phyloP scores from a whole-genome alignment of 2,113 vertebrate genomes.

The Serinus canaria region DNA sequence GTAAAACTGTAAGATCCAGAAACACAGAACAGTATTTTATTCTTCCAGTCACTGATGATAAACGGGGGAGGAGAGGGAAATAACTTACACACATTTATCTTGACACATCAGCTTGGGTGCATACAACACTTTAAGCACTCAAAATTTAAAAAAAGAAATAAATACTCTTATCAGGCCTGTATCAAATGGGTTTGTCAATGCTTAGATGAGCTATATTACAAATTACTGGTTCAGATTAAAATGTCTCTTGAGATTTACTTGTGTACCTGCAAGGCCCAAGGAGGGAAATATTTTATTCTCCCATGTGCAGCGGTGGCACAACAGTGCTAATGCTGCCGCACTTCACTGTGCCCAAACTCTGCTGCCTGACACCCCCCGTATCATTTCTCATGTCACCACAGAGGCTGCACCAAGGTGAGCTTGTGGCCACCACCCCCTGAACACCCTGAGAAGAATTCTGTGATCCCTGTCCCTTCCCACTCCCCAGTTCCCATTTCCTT shows the following conservation, averaged over 20 bases:
- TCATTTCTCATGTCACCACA: fast-evolving
- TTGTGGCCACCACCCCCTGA: background rate
- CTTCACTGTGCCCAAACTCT: background rate
- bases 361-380: background rate
- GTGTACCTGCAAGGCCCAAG: background rate
- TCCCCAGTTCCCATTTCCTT: background rate
- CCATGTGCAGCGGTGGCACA: background rate
- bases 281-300: background rate
- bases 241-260: conserved; percentile 3
- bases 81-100: conserved; percentile 32
- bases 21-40: background rate
- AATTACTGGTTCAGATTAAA: conserved; percentile 45
- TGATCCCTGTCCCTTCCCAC: background rate
- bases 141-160: background rate
- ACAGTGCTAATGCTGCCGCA: background rate
- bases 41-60: background rate
- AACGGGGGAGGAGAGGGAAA: conserved; percentile 20
- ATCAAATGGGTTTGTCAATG: conserved; percentile 54
- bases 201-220: conserved; percentile 18
- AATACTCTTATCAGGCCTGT: background rate
- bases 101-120: conserved; percentile 9
- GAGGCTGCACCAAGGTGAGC: background rate
- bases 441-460: background rate
- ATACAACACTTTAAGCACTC: background rate
- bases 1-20: background rate